Percentiles rank a stretch among this genome's conserved stretches.
Evolutionary conservation across 2,888 invertebrate species (phyloP).

Genomic region (Danaus chrysippus): DNA sequence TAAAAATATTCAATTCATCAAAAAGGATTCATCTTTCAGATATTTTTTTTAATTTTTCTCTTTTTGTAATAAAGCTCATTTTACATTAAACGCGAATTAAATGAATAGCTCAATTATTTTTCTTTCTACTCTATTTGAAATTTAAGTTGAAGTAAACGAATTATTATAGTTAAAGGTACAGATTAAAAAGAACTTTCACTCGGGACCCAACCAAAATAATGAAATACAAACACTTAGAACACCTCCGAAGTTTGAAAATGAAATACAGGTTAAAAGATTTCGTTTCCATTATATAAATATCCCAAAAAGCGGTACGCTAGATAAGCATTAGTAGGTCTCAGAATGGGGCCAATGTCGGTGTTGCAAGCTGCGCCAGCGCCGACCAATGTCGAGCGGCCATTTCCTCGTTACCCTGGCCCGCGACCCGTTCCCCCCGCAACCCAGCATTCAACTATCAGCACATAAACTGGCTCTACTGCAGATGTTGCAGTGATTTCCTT

Average conservation of each 20-base stretch:
- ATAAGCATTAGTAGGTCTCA: conserved; percentile 71
- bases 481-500: conserved; percentile 23
- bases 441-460: conserved; percentile 11
- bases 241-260: not conserved
- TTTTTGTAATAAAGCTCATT: too few species aligned
- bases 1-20: not conserved
- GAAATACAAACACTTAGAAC: not conserved
- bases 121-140: too few species aligned
- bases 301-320: conserved; percentile 45
- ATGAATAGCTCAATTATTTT: too few species aligned
- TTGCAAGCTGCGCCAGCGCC: conserved; percentile 61
- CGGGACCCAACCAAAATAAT: not conserved
- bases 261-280: not conserved
- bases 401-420: conserved; percentile 50
- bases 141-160: too few species aligned
- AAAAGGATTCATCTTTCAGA: not conserved
- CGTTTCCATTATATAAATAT: conserved; percentile 30
- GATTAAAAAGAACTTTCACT: too few species aligned
- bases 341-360: conserved; percentile 73
- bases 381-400: conserved; percentile 61
- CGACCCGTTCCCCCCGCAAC: conserved; percentile 5
- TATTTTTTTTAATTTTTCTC: not conserved
- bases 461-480: conserved; percentile 17
- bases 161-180: too few species aligned
- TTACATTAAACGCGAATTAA: too few species aligned